Conservation (phyloP, 1,140 invertebrate genomes). For the Sitodiplosis mosellana region DNA sequence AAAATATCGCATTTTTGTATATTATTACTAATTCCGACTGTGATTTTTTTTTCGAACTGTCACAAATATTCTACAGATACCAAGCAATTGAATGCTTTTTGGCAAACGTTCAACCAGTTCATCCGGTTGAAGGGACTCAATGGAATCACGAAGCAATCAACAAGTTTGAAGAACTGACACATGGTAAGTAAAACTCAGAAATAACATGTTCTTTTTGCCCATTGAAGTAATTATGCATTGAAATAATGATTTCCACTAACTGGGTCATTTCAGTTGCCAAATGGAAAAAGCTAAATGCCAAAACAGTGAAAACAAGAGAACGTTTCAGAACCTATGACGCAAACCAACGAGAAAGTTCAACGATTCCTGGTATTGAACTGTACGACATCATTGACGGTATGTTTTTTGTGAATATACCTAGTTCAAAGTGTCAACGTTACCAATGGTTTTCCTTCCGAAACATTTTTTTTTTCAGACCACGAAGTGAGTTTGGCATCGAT, state of each 20-base stretch:
- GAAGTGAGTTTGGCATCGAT: neutral
- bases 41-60: too few relatives aligned
- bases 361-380: constrained; percentile 41
- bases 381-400: constrained; percentile 27
- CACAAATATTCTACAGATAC: constrained; percentile 19
- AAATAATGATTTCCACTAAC: neutral
- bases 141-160: constrained; percentile 50
- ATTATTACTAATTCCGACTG: too few relatives aligned
- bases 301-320: constrained; percentile 44
- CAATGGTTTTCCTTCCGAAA: neutral
- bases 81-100: constrained; percentile 68
- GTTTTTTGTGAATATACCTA: neutral
- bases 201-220: neutral
- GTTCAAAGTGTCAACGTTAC: neutral
- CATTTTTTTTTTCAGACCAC: neutral
- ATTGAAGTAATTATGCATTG: neutral
- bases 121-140: constrained; percentile 15
- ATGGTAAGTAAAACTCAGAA: constrained; percentile 18
- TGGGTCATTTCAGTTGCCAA: constrained; percentile 26
- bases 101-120: constrained; percentile 41
- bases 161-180: constrained; percentile 47
- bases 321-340: constrained; percentile 20
- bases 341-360: constrained; percentile 34
- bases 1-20: too few relatives aligned
- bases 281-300: constrained; percentile 47